Conservation (phyloP, 1,140 invertebrate species). For the Pseudomyrmex concolor region DNA sequence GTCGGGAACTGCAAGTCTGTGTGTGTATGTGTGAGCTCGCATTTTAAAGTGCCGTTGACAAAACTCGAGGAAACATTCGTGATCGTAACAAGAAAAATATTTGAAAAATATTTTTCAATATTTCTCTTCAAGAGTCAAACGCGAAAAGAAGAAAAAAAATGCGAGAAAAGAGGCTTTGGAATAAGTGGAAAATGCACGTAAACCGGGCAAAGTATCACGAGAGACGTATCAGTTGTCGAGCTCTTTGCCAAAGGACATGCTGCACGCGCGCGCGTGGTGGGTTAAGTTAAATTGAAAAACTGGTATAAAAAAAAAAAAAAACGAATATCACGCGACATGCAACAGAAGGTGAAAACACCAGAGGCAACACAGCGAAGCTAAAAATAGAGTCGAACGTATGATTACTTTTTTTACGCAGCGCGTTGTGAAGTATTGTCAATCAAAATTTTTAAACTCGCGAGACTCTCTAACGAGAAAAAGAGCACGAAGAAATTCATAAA, state of each 20-base stretch:
- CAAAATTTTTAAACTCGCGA: neutral
- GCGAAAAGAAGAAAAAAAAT: neutral
- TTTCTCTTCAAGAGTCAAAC: neutral
- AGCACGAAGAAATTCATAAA: too few species aligned
- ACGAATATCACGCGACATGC: neutral
- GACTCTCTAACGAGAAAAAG: neutral
- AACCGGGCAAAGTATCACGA: conserved; percentile 3
- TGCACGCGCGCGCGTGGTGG: neutral
- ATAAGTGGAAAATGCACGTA: conserved; percentile 17
- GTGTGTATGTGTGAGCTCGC: neutral
- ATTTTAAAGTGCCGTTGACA: neutral
- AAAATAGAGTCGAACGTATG: conserved; percentile 31
- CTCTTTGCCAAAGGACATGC: neutral
- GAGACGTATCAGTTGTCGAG: neutral
- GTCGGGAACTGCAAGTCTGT: neutral
- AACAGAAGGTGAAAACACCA: conserved; percentile 24
- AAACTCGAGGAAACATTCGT: neutral
- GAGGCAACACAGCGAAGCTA: neutral
- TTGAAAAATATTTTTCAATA: neutral
- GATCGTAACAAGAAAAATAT: conserved; percentile 26
- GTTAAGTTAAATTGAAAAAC: conserved; percentile 49
- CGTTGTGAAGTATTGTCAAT: neutral
- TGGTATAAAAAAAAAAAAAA: conserved; percentile 10
- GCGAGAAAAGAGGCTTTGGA: neutral
- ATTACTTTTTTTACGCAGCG: neutral